Percentiles rank a stretch among this genome's conserved stretches.
These are phyloP conservation scores for Cirrhinus molitorella DNA, from an alignment of 2,797 vertebrate genomes.

Conservation along the genomic window DNA sequence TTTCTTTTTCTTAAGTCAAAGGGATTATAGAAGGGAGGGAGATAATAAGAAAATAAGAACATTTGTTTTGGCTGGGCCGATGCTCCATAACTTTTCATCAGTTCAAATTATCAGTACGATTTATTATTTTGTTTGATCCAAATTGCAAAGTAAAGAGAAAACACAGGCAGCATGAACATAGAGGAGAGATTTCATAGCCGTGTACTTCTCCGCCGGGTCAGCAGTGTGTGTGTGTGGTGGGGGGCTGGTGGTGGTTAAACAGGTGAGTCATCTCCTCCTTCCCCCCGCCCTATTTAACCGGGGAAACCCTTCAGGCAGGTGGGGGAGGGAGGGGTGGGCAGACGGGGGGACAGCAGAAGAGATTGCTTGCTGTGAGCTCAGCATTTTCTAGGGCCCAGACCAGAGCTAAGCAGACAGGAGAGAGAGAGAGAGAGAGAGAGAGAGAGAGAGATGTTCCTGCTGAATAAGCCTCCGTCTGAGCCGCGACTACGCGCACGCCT, in stretches of 20 bases:
- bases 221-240: neutral
- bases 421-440: conserved; percentile 35
- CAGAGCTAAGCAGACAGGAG: conserved; percentile 45
- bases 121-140: conserved; percentile 1
- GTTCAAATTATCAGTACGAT: conserved; percentile 27
- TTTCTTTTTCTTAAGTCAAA: conserved; percentile 42
- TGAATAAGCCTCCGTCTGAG: conserved; percentile 60
- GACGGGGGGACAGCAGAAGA: conserved; percentile 32
- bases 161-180: conserved; percentile 20
- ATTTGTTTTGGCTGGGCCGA: conserved; percentile 9
- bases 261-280: conserved; percentile 51
- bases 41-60: conserved; percentile 9
- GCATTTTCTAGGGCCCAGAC: conserved; percentile 58
- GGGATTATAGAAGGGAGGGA: conserved; percentile 7
- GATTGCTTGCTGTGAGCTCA: conserved; percentile 53
- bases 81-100: neutral
- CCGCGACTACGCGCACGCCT: conserved; percentile 52
- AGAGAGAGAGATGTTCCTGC: conserved; percentile 50
- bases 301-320: conserved; percentile 54
- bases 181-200: neutral
- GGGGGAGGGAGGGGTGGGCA: conserved; percentile 25
- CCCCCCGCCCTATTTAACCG: conserved; percentile 37
- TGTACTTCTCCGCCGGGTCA: conserved; percentile 18
- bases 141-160: conserved; percentile 19
- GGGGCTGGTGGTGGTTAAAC: conserved; percentile 27